Evolutionary conservation across 2,797 vertebrate species (phyloP), one percentile per base, ranked within the genome.

Genomic region (Gallinago nigripennis): DNA sequence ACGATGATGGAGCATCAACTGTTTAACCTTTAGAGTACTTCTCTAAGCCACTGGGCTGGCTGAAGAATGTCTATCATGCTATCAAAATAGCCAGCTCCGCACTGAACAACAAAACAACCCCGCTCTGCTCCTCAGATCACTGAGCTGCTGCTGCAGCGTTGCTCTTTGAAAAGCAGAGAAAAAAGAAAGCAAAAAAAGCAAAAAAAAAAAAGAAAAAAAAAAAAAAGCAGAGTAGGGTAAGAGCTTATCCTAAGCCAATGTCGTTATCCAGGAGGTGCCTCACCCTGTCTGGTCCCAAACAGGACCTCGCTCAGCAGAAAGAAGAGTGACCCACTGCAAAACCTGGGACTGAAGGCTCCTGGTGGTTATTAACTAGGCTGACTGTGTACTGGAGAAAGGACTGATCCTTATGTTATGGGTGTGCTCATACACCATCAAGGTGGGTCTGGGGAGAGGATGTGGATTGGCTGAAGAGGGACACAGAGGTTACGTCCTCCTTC

Each of bases 21-120:
- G 27, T 81, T 87, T 94, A 91, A 88, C 87, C 79, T 95, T 88
- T 76, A 27, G 35, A 77, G 54, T 15, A 64, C 69, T 90, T 83
- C 57, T 75, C 87, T 75, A 94, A 83, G 61, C 88, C 65, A 9
- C 73, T 73, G 86, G 61, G 68, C 57, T 93, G 68, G 61, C 70
- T 51, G 87, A 54, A 78, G 72, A 68, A 56, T 0, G 0, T 31
- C 21, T 31, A 68, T 87, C 23, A 54, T 9, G 37, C 50, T 25
- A 73, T 75, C 28, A 64, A 77, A 92, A 82, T 14, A 77, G 76
- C 81, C 81, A 84, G 66, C 33, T 39, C 64, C 75, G 82, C 30
- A 8, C 41, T 16, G 64, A 93, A 70, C 53, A 75, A 21, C 28
- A 76, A 57, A 81, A 87, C 31, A 81, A 16, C 50, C 65, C 45